Evolutionary conservation across 2,888 invertebrate genomes (phyloP), one percentile per base, ranked within the genome.

Genomic region (Saturnia pavonia): DNA sequence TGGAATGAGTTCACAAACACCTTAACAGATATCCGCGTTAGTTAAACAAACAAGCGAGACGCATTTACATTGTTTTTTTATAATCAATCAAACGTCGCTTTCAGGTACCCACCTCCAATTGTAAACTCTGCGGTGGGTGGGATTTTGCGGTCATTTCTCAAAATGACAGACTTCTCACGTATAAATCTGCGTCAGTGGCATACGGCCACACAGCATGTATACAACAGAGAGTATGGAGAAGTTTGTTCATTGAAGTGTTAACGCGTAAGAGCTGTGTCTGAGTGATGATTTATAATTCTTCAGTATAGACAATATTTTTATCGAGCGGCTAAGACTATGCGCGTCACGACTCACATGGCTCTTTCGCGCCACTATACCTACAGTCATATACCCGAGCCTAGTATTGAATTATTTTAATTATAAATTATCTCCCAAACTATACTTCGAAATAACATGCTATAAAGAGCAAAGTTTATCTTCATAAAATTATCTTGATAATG

Each of bases 131-230:
- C 80, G 77, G 79, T 76, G 79, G 79, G 81, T 75, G 81, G 81
- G 82, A 87, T 85, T 82, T 86, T 82, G 77, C 74, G 82, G 83
- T 86, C 88, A 87, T 89, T 88, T 86, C 85, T 88, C 88, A 88
- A 83, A 88, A 84, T 88, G 86, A 86, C 86, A 83, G 83, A 85
- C 82, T 85, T 82, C 78, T 78, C 83, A 84, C 84, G 80, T 82
- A 85, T 85, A 85, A 84, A 85, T 85, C 85, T 78, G 75, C 79
- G 86, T 86, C 85, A 81, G 75, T 72, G 75, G 78, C 86, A 84
- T 77, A 75, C 78, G 81, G 78, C 73, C 75, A 77, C 54, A 68
- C 40, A 66, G 48, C n/a, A n/a, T 25, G 40, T 9, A 40, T 65
- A 22, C 1, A 25, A 12, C 42, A 71, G 68, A 68, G 48, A 48